phyloP scores from a whole-genome alignment of 2,888 invertebrate species.

The Isotomurus palustris region DNA sequence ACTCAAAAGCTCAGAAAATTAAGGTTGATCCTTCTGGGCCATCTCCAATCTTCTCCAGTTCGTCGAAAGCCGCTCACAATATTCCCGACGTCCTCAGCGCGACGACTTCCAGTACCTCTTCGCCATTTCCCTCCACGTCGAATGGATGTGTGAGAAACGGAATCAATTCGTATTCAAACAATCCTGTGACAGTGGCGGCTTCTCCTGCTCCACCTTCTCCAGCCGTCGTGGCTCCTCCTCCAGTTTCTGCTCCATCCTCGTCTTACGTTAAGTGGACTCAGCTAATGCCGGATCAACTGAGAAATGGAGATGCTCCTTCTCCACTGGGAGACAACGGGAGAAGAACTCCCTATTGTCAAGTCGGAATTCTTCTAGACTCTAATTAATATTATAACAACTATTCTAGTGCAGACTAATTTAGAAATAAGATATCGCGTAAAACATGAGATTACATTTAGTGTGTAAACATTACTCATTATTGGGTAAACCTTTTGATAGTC shows the following conservation, averaged over 20 bases:
- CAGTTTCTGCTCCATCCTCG: constrained; percentile 8
- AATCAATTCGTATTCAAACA: too few species aligned
- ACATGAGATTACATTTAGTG: too few species aligned
- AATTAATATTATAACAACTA: constrained; percentile 14
- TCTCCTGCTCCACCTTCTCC: constrained; percentile 9
- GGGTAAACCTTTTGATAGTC: too few species aligned
- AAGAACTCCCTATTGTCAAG: constrained; percentile 41
- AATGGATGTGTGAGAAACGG: too few species aligned
- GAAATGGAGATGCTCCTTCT: constrained; percentile 29
- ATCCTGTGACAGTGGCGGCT: too few species aligned
- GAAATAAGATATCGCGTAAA: too few species aligned
- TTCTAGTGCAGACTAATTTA: background rate
- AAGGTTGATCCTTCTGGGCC: too few species aligned
- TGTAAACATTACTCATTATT: too few species aligned
- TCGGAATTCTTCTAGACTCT: constrained; percentile 36
- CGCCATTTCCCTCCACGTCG: constrained; percentile 10
- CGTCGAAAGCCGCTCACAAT: background rate
- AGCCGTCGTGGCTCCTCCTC: constrained; percentile 11
- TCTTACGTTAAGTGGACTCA: constrained; percentile 42
- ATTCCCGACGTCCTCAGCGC: constrained; percentile 15
- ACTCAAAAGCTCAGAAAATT: too few species aligned
- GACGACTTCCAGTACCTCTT: constrained; percentile 8
- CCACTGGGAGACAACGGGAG: constrained; percentile 17
- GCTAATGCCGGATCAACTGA: constrained; percentile 36
- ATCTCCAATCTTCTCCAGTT: too few species aligned